A percentile compares a stretch with the other conserved stretches of the same genome.
Evolutionary conservation across 2,113 vertebrate genomes (phyloP).

Genomic region (Poicephalus gulielmi): DNA sequence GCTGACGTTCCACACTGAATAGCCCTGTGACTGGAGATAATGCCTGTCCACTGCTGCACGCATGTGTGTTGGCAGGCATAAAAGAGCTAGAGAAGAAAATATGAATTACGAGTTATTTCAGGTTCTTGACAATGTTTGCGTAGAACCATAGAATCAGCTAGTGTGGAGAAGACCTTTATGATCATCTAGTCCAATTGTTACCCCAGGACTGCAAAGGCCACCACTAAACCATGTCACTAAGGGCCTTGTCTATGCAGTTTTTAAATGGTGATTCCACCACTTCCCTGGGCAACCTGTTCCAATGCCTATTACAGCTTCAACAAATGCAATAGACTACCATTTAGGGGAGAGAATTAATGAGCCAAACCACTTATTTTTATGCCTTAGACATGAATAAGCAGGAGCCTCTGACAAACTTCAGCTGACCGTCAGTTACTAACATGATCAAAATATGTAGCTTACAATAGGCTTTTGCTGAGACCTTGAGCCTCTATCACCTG

Average conservation of each 20-base stretch:
- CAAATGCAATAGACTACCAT: neutral
- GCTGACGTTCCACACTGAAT: neutral
- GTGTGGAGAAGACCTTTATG: neutral
- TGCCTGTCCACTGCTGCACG: slow-evolving; percentile 14
- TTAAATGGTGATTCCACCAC: neutral
- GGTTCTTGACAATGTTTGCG: neutral
- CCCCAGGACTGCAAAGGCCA: neutral
- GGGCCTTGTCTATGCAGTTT: neutral
- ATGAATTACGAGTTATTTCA: neutral
- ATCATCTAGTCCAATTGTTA: neutral
- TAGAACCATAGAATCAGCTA: neutral
- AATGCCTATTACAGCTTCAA: neutral
- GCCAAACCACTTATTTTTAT: neutral
- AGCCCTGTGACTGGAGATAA: slow-evolving; percentile 64
- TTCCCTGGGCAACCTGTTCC: neutral
- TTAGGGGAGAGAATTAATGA: neutral
- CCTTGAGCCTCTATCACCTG: neutral
- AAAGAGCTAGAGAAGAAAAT: slow-evolving; percentile 31
- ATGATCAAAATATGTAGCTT: neutral
- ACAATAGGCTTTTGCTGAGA: neutral
- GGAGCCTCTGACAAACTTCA: neutral
- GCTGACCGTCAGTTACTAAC: neutral
- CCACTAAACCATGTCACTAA: neutral
- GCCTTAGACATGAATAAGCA: neutral
- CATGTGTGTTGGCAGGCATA: slow-evolving; percentile 66